phyloP scores from a whole-genome alignment of 1,140 invertebrate species.

The Trichomalopsis sarcophagae region DNA sequence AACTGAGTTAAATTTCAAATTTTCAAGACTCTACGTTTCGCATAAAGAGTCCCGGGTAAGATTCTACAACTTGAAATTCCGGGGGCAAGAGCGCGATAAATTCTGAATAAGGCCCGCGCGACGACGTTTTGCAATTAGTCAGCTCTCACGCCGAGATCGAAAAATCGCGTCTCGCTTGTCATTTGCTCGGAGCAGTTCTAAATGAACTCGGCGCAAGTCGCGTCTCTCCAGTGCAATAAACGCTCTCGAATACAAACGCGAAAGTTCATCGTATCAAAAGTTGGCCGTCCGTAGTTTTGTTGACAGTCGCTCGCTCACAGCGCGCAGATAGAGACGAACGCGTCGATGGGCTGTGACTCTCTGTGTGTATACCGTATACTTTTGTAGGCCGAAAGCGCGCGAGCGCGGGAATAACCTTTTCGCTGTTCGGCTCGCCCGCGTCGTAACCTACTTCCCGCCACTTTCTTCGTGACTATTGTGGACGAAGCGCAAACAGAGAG shows the following conservation, averaged over 20 bases:
- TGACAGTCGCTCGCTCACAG: not conserved
- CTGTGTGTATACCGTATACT: not conserved
- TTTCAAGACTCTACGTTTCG: not conserved
- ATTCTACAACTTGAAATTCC: not conserved
- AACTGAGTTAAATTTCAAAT: not conserved
- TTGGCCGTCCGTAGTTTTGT: constrained; percentile 11
- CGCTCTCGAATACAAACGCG: not conserved
- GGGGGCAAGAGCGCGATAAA: not conserved
- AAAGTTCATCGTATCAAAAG: constrained; percentile 24
- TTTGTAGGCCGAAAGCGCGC: constrained; percentile 16
- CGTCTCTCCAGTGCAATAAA: not conserved
- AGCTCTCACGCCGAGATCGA: not conserved
- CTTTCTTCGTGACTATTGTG: constrained; percentile 40
- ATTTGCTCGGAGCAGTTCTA: constrained; percentile 20
- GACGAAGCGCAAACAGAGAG: constrained; percentile 35
- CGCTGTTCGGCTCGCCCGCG: not conserved
- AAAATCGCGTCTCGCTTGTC: not conserved
- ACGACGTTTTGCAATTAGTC: not conserved
- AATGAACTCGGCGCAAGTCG: not conserved
- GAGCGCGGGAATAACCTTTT: constrained; percentile 17
- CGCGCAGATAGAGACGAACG: not conserved
- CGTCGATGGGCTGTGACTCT: not conserved
- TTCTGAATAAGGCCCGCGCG: not conserved
- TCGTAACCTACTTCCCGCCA: constrained; percentile 30
- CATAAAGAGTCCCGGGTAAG: not conserved